Conservation (phyloP, 2,888 invertebrate species). For the Ditula angustiorana region DNA sequence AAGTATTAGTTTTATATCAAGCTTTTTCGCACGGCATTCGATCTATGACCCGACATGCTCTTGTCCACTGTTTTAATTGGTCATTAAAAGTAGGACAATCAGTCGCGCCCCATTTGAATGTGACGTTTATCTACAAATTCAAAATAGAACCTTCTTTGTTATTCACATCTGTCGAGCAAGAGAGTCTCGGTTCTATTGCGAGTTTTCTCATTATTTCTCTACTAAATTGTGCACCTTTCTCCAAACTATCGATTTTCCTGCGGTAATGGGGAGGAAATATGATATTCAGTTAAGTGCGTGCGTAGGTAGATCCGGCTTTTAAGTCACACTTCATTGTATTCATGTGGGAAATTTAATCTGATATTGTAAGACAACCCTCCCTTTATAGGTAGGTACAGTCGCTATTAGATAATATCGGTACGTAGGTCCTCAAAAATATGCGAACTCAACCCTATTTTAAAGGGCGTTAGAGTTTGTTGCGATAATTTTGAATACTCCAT, state of each 20-base stretch:
- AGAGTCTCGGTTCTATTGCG: not conserved
- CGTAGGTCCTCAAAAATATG: too few species aligned
- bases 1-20: too few species aligned
- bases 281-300: conserved; percentile 2
- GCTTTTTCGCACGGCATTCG: too few species aligned
- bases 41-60: too few species aligned
- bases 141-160: not conserved
- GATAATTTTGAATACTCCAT: too few species aligned
- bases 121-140: too few species aligned
- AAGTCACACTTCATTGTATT: conserved; percentile 23
- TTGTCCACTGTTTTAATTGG: not conserved
- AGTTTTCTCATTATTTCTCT: not conserved
- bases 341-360: conserved; percentile 26
- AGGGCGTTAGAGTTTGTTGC: too few species aligned
- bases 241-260: not conserved
- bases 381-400: not conserved
- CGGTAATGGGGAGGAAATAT: not conserved
- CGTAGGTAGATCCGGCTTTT: conserved; percentile 18
- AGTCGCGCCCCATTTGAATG: too few species aligned
- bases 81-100: too few species aligned
- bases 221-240: not conserved
- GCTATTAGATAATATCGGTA: not conserved
- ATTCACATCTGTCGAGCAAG: not conserved
- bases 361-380: conserved; percentile 1
- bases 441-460: too few species aligned